Evolutionary conservation across 2,797 vertebrate genomes (phyloP).

Genomic region (Loriculus beryllinus): DNA sequence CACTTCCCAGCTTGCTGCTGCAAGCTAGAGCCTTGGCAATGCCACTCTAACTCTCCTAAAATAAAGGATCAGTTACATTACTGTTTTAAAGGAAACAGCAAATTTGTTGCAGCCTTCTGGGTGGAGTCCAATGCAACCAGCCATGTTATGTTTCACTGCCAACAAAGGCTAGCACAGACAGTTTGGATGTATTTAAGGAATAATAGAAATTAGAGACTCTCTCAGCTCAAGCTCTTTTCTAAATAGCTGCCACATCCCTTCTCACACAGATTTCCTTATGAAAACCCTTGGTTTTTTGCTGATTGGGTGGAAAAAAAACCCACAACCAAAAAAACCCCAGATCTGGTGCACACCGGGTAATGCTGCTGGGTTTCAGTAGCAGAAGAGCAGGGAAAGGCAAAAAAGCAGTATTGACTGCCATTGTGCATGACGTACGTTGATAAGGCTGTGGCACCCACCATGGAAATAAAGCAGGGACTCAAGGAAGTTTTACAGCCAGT

Average conservation of each 20-base stretch:
- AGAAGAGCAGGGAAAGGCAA: neutral
- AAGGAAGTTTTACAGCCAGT: slow-evolving; percentile 28
- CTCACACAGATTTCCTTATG: neutral
- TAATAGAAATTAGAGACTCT: neutral
- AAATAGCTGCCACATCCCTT: slow-evolving; percentile 3
- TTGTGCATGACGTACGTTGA: neutral
- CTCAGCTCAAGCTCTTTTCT: neutral
- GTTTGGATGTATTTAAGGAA: neutral
- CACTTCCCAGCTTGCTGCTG: neutral
- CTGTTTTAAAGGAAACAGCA: slow-evolving; percentile 27
- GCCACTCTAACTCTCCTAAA: neutral
- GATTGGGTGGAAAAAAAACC: neutral
- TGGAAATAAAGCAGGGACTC: neutral
- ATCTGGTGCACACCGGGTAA: neutral
- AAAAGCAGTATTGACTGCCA: neutral
- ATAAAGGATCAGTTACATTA: neutral
- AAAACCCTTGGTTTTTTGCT: neutral
- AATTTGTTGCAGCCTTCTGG: slow-evolving; percentile 20
- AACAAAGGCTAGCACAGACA: neutral
- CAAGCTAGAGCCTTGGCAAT: neutral
- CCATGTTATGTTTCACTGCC: neutral
- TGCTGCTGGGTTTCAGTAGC: neutral
- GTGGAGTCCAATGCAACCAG: neutral
- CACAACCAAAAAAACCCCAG: neutral
- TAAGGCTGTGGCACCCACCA: neutral